phyloP scores from a whole-genome alignment of 2,113 vertebrate genomes.

The Coryphaenoides rupestris region DNA sequence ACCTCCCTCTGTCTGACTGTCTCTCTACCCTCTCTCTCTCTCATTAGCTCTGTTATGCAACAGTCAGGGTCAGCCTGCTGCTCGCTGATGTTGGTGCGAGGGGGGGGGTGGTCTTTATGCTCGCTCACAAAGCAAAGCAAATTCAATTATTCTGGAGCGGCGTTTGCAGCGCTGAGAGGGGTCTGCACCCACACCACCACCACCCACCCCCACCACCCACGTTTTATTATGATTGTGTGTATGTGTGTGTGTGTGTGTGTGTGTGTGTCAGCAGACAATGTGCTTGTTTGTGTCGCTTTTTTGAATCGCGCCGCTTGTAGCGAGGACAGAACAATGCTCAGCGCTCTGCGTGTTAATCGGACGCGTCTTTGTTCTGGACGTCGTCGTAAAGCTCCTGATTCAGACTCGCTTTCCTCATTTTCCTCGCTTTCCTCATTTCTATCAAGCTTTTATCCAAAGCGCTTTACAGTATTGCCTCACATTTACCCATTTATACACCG shows the following conservation, averaged over 20 bases:
- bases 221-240: slow-evolving; percentile 64
- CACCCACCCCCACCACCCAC: slow-evolving; percentile 50
- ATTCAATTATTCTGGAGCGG: slow-evolving; percentile 74
- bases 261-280: slow-evolving; percentile 30
- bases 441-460: too few relatives aligned
- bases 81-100: too few relatives aligned
- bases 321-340: too few relatives aligned
- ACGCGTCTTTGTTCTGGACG: neutral
- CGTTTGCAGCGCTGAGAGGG: slow-evolving; percentile 63
- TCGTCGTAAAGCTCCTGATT: neutral
- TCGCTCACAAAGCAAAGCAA: slow-evolving; percentile 72
- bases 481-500: too few relatives aligned
- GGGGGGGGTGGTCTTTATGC: slow-evolving; percentile 70
- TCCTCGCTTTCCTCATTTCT: too few relatives aligned
- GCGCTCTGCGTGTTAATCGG: slow-evolving; percentile 11
- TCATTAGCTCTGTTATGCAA: slow-evolving; percentile 76
- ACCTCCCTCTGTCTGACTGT: slow-evolving; percentile 46
- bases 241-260: slow-evolving; percentile 28
- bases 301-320: neutral
- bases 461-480: too few relatives aligned
- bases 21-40: slow-evolving; percentile 60
- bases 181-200: slow-evolving; percentile 67
- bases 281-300: slow-evolving; percentile 26
- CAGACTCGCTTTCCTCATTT: too few relatives aligned
- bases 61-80: slow-evolving; percentile 60